Evolutionary conservation across 2,113 vertebrate genomes (phyloP), one percentile per base, ranked within the genome.

Genomic region (Vimba vimba): DNA sequence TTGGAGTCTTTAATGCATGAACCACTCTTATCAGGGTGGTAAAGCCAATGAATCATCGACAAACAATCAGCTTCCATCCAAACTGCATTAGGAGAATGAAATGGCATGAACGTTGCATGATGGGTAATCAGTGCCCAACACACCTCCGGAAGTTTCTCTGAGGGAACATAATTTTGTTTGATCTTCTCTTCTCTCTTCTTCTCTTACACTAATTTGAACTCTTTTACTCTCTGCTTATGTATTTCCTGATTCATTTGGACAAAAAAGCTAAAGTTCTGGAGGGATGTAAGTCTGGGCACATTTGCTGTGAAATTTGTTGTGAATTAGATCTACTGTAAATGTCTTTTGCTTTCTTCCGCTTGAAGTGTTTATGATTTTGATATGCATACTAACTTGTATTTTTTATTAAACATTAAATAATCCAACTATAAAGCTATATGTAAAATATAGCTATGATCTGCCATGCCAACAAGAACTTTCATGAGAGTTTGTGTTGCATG

Each of bases 211-310:
- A 98, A 98, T 92, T 93, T 87, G 91, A 82, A 87, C 95, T 88
- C 60, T 88, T 66, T 88, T 52, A 79, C 80, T 79, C 86, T 92
- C 87, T 92, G 89, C 89, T 91, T 78, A 89, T 91, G 89, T 97
- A 93, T 91, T 94, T 94, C 96, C 94, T 96, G 94, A 93, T 93
- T 95, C 95, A 96, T 91, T 94, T 92, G 95, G 94, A 93, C 93
- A 89, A 92, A 93, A 88, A 97, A 99, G 97, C 97, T 95, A 97
- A 97, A 97, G 96, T 99, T 93, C 97, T 98, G 96, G 96, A 98
- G 95, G 97, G 97, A 97, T 97, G 97, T 99, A 99, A 99, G 98
- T 99, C 88, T 76, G 82, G 84, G 73, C 43, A 9, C 66, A 39
- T 55, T 90, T 92, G 89, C 87, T 84, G 82, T 93, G 89, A 83